These are phyloP conservation scores for Ormia ochracea DNA, from an alignment of 2,888 invertebrate species.

Conservation along the genomic window DNA sequence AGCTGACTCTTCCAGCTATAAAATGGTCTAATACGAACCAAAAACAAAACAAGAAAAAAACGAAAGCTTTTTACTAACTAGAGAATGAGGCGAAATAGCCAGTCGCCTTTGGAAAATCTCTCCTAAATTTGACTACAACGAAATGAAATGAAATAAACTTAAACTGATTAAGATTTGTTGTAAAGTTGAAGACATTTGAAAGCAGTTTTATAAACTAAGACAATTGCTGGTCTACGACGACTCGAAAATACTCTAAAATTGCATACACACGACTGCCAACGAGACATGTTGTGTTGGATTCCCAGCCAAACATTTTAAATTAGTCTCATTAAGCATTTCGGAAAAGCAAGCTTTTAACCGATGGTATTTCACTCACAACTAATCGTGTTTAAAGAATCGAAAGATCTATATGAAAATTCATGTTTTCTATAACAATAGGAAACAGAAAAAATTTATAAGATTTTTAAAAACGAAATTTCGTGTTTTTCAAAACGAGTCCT, in stretches of 20 bases:
- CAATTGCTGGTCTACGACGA: background rate
- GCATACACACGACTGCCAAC: too few species aligned
- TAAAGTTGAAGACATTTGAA: constrained; percentile 45
- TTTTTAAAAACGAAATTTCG: too few species aligned
- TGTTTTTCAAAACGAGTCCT: too few species aligned
- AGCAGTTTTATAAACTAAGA: background rate
- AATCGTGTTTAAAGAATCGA: too few species aligned
- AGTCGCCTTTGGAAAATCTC: constrained; percentile 32
- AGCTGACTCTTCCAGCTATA: constrained; percentile 49
- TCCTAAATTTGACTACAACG: constrained; percentile 48
- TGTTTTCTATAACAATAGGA: too few species aligned
- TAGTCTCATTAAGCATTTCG: too few species aligned
- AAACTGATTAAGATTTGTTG: constrained; percentile 59
- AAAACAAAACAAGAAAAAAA: background rate
- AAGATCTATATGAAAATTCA: too few species aligned
- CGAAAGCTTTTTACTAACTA: background rate
- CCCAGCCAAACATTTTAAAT: too few species aligned
- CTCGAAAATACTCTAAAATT: background rate
- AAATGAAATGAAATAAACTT: constrained; percentile 58
- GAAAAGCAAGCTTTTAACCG: too few species aligned
- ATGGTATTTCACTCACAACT: too few species aligned
- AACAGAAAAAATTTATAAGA: too few species aligned
- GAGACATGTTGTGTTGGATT: too few species aligned
- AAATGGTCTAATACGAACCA: constrained; percentile 27
- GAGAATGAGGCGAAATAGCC: background rate